Base-by-base conservation (phyloP, 2,888 invertebrate species). In the Osmoderma eremita region DNA sequence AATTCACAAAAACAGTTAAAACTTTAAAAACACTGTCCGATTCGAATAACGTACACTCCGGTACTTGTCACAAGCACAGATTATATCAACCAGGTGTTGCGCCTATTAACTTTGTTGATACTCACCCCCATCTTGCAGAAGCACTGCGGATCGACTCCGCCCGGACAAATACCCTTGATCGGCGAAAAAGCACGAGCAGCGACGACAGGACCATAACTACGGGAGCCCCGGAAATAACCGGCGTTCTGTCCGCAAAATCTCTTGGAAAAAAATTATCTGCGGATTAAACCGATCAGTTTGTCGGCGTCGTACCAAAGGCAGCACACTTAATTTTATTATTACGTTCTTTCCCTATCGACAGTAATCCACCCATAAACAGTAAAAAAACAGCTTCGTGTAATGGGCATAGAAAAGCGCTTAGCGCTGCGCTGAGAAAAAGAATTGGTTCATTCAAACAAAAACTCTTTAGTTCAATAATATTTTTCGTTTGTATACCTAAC, bases 71-170 rank as follows among this genome's bases (percentile, higher is more conserved):
- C 64, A 30, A 42, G 63, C 67, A 63, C 68, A 61, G 45, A 61
- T 61, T 61, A 61, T 67, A 70, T 74, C 74, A 76, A 72, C 75
- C 76, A 77, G 77, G 76, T 76, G 76, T 78, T 76, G 75, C 75
- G 76, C 73, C 74, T 73, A 72, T 70, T 72, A 72, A 73, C 68
- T 71, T 72, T 72, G 74, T 73, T 67, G 73, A 71, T 71, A 72
- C 70, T 70, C 73, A 74, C 75, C 76, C 77, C 76, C 77, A 76
- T 77, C 75, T 75, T 75, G 76, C 75, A 73, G 75, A 72, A 75
- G 73, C 76, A 79, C 80, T 79, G 79, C 79, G 73, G 73, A 77
- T 76, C 77, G 78, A 78, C 79, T 79, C 79, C 80, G 78, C 79
- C 80, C 80, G 79, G 80, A 79, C 77, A 73, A 72, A 71, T 73